These are phyloP conservation scores for Kuschelorhynchus macadamiae DNA, from an alignment of 2,888 invertebrate genomes.

Conservation along the genomic window DNA sequence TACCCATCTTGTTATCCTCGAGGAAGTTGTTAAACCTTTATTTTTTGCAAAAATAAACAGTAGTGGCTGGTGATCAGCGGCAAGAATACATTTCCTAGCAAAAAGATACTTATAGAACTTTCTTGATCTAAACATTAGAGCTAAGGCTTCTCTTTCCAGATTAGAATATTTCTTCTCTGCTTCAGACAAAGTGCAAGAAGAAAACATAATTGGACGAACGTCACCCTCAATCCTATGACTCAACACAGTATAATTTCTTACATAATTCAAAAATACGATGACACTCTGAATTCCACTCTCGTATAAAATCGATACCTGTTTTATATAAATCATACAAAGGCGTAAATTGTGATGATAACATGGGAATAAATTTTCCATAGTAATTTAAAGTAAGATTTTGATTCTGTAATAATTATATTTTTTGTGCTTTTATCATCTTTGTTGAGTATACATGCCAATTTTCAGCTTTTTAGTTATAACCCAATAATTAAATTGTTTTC, in stretches of 20 bases:
- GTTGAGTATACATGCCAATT: too few relatives aligned
- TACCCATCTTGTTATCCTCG: too few relatives aligned
- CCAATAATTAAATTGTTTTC: too few relatives aligned
- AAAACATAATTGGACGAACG: constrained; percentile 38
- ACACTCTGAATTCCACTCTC: not conserved
- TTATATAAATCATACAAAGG: not conserved
- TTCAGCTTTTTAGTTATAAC: too few relatives aligned
- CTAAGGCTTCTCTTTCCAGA: not conserved
- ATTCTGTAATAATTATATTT: constrained; percentile 45
- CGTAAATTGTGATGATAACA: constrained; percentile 12
- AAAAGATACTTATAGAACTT: not conserved
- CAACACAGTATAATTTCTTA: constrained; percentile 35
- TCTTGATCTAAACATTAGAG: not conserved
- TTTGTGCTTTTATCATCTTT: too few relatives aligned
- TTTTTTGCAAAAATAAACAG: constrained; percentile 15
- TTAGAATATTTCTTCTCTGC: constrained; percentile 1
- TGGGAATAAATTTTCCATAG: constrained; percentile 52
- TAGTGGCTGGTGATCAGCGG: not conserved
- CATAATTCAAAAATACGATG: not conserved
- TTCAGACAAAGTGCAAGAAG: constrained; percentile 9
- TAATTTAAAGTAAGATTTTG: constrained; percentile 47
- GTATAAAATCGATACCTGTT: not conserved
- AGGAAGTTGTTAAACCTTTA: constrained; percentile 41
- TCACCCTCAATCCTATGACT: constrained; percentile 50
- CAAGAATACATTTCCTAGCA: not conserved